phyloP scores from a whole-genome alignment of 2,888 invertebrate species.

The Thumatha senex region DNA sequence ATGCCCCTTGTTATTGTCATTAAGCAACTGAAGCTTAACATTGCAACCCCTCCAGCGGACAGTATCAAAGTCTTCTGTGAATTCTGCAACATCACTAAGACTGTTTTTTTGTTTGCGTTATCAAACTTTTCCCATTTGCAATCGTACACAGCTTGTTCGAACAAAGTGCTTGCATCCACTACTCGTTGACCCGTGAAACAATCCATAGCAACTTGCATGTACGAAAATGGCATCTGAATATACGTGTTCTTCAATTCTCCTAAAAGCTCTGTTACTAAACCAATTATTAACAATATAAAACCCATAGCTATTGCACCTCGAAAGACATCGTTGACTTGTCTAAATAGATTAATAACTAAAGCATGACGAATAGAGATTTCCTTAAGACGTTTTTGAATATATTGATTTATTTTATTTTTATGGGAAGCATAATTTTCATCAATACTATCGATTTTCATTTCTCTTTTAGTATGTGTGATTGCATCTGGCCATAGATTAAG shows the following conservation, averaged over 20 bases:
- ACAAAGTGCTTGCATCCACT: conserved; percentile 32
- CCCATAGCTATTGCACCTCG: conserved; percentile 45
- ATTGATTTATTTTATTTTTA: conserved; percentile 25
- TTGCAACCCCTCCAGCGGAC: conserved; percentile 45
- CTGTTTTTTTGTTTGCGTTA: conserved; percentile 33
- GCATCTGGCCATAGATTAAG: conserved; percentile 32
- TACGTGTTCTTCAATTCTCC: conserved; percentile 54
- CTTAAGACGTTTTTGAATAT: conserved; percentile 29
- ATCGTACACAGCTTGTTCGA: conserved; percentile 34
- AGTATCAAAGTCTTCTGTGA: conserved; percentile 45
- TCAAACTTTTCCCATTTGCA: conserved; percentile 41
- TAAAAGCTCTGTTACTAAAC: conserved; percentile 44
- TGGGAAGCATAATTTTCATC: conserved; percentile 1
- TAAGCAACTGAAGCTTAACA: conserved; percentile 39
- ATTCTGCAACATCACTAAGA: conserved; percentile 40
- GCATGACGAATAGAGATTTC: conserved; percentile 40
- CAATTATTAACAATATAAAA: conserved; percentile 40
- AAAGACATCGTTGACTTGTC: conserved; percentile 42
- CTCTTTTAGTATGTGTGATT: conserved; percentile 9
- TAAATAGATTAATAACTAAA: conserved; percentile 33
- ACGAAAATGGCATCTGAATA: conserved; percentile 48
- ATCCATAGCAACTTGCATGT: conserved; percentile 46
- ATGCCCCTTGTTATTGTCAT: conserved; percentile 43
- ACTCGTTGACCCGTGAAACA: conserved; percentile 39
- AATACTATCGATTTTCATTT: conserved; percentile 2